These are phyloP conservation scores for Gisinianus flammeolus DNA, from an alignment of 2,888 invertebrate species.

Conservation along the genomic window DNA sequence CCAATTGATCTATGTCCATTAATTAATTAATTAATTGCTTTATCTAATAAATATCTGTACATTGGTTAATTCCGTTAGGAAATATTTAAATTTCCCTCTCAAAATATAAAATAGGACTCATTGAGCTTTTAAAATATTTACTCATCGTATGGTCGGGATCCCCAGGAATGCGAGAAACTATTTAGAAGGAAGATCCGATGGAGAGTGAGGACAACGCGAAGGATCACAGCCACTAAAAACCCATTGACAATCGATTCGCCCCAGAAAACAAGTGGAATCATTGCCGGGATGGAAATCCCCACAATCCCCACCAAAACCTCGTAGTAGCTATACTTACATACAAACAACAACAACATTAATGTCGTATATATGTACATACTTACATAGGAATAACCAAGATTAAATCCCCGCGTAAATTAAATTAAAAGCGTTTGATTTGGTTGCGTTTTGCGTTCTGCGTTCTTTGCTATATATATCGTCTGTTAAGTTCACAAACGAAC, in stretches of 20 bases:
- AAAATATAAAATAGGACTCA: no score
- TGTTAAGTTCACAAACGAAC: no score
- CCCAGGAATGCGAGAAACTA: constrained; percentile 27
- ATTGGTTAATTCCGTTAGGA: neutral
- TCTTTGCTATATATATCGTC: no score
- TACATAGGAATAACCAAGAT: no score
- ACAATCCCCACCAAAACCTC: neutral
- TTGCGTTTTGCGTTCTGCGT: no score
- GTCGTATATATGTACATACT: no score
- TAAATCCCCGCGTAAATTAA: no score
- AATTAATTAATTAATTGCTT: neutral
- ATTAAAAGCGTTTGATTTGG: no score
- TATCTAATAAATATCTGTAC: neutral
- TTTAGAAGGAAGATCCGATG: constrained; percentile 7
- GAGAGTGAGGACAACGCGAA: neutral
- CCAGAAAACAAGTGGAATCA: neutral
- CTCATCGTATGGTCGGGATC: constrained; percentile 63
- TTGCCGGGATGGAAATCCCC: neutral
- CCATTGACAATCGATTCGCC: neutral
- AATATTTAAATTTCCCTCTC: no score
- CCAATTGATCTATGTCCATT: constrained; percentile 70
- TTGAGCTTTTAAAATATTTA: constrained; percentile 68
- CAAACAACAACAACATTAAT: no score
- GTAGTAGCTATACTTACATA: no score
- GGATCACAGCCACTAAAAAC: neutral